These are phyloP conservation scores for Ceratina calcarata DNA, from an alignment of 1,140 invertebrate species.

Conservation along the genomic window DNA sequence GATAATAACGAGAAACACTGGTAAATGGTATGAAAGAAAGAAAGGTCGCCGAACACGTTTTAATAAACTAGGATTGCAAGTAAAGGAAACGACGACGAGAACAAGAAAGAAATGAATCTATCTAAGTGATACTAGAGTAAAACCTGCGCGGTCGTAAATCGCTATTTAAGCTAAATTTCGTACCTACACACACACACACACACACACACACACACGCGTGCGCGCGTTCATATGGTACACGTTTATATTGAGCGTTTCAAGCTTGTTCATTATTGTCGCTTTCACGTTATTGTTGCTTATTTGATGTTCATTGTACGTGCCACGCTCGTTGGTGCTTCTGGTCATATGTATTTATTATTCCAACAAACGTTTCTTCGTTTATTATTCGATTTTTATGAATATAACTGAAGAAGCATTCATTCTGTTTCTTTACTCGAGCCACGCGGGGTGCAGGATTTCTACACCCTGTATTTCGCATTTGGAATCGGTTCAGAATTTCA, in stretches of 20 bases:
- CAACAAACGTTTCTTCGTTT: background rate
- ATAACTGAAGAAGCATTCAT: background rate
- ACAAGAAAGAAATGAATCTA: constrained; percentile 52
- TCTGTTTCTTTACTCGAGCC: constrained; percentile 27
- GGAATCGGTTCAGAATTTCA: too few species aligned
- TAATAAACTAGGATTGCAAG: constrained; percentile 65
- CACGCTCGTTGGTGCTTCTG: background rate
- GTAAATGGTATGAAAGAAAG: constrained; percentile 61
- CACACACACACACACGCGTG: constrained; percentile 48
- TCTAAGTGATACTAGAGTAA: constrained; percentile 71
- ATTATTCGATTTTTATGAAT: too few species aligned
- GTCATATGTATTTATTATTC: background rate
- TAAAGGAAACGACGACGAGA: constrained; percentile 48
- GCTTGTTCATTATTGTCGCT: constrained; percentile 47
- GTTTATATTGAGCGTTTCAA: constrained; percentile 73
- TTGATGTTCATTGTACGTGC: constrained; percentile 10
- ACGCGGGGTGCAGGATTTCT: too few species aligned
- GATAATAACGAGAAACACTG: constrained; percentile 64
- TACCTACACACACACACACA: background rate
- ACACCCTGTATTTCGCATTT: too few species aligned
- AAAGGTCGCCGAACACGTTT: constrained; percentile 57
- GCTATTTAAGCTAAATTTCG: constrained; percentile 68
- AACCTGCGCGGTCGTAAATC: constrained; percentile 60
- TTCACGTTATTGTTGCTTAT: constrained; percentile 10
- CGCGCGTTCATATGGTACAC: constrained; percentile 50